Evolutionary conservation across 2,113 vertebrate species (phyloP), one percentile per base, ranked within the genome.

Genomic region (Zosterops hypoxanthus): DNA sequence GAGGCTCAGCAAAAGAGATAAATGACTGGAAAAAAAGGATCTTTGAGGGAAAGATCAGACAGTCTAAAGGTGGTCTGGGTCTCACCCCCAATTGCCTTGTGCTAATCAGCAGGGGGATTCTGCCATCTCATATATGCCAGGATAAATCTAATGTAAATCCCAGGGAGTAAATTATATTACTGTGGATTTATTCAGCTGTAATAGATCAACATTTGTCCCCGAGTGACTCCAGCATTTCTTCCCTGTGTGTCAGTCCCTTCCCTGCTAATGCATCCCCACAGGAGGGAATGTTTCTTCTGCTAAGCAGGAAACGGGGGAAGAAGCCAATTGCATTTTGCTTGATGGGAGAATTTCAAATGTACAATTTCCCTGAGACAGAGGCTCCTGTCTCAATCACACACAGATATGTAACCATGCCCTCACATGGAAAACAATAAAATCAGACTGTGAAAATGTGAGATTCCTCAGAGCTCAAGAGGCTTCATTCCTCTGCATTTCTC

Each of bases 161-260:
- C 64, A 42, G 77, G 25, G 72, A 94, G 79, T 79, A 86, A 84
- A 91, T 86, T 81, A 71, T 46, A 76, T 86, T 68, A 55, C 72
- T 65, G 88, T 86, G 53, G 86, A 61, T 95, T 94, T 92, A 94
- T 88, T 93, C 92, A 90, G n/a, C 80, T 92, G 88, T 88, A 60
- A 86, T 53, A 92, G 52, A 94, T 75, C 76, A 88, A 24, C 88
- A 39, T 84, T 95, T 71, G 88, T 90, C 94, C 93, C 61, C 9
- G 29, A 88, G 39, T 88, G 92, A 92, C 90, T 95, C 88, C 57
- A 60, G 41, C 66, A 31, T 71, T 83, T 95, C 88, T 88, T 84
- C 23, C n/a, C 56, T 39, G 4, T 76, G 85, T 75, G 53, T 52
- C 85, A 86, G 61, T 21, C 72, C 95, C 88, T 69, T 88, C 50